Evolutionary conservation across 2,888 invertebrate genomes (phyloP), one percentile per base, ranked within the genome.

Genomic region (Calephelis perditalis): DNA sequence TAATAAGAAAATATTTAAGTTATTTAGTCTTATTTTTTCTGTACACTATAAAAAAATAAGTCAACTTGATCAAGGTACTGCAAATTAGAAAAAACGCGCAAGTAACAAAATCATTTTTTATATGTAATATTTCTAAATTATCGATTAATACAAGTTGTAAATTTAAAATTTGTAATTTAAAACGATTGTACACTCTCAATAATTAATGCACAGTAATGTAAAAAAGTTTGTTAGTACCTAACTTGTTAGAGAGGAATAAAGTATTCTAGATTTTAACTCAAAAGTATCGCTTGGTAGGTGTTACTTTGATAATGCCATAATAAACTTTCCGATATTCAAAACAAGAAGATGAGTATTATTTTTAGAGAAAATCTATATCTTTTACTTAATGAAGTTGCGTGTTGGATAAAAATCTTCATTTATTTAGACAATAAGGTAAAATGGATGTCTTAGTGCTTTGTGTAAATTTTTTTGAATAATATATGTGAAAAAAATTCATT

Each of bases 401-500:
- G 88, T 87, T 81, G 84, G 78, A 85, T 86, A 82, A 82, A 85
- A 80, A 46, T 55, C 79, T 88, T 88, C 87, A 83, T 90, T 90
- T 87, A 89, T 86, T 85, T 91, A 91, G 91, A 87, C 84, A 82
- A 84, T 91, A 91, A 91, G 91, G 79, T 88, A 88, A 86, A 88
- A 87, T 91, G 88, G 88, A 91, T 91, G 91, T 91, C 87, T 88
- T 91, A 91, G 91, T 91, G 91, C 91, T 91, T 91, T 89, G 88
- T 91, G 90, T 91, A 91, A 84, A 84, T 88, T 90, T 91, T 87
- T 90, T 91, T 90, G 87, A 87, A 86, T 90, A 91, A 91, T 91
- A 91, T 91, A 91, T 91, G 90, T 91, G 89, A 78, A 84, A 88
- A 52, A 89, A 89, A 79, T 63, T 65, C 70, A 60, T 59, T 62